Percentiles rank a stretch among this genome's conserved stretches.
Evolutionary conservation across 2,888 invertebrate species (phyloP).

Genomic region (Ptychoptera albimana): DNA sequence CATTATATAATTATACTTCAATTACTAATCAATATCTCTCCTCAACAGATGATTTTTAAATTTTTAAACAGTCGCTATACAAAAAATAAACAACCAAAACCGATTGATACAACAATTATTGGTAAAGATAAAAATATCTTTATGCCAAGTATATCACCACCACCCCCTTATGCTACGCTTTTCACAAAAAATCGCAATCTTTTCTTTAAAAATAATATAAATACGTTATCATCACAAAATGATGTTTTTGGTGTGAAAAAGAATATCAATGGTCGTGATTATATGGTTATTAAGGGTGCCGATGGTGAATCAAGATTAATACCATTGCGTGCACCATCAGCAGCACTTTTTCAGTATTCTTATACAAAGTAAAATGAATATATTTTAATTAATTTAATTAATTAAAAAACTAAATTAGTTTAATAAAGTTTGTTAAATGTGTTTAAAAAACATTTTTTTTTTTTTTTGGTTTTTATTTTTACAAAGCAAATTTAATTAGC

Average conservation of each 20-base stretch:
- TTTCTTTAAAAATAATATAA: not conserved
- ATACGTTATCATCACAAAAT: no score
- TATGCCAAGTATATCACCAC: slow-evolving; percentile 29
- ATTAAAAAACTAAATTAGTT: no score
- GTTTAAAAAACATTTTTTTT: no score
- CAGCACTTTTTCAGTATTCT: slow-evolving; percentile 52
- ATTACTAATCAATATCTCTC: not conserved
- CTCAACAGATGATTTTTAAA: slow-evolving; percentile 5
- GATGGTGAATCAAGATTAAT: slow-evolving; percentile 50
- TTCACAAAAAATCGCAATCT: not conserved
- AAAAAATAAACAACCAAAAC: not conserved
- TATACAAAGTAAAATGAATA: slow-evolving; percentile 20
- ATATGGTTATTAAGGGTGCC: slow-evolving; percentile 46
- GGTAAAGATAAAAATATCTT: slow-evolving; percentile 13
- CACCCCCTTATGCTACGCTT: slow-evolving; percentile 46
- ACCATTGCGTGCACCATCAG: slow-evolving; percentile 59
- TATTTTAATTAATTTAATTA: no score
- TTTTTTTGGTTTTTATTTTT: no score
- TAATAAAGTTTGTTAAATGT: no score
- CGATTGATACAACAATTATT: not conserved
- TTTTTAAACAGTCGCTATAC: slow-evolving; percentile 2
- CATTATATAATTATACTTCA: not conserved
- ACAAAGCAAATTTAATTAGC: no score
- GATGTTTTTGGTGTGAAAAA: slow-evolving; percentile 29
- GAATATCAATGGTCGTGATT: slow-evolving; percentile 60